Evolutionary conservation across 1,140 invertebrate genomes (phyloP), one percentile per base, ranked within the genome.

Genomic region (Lethrus apterus): DNA sequence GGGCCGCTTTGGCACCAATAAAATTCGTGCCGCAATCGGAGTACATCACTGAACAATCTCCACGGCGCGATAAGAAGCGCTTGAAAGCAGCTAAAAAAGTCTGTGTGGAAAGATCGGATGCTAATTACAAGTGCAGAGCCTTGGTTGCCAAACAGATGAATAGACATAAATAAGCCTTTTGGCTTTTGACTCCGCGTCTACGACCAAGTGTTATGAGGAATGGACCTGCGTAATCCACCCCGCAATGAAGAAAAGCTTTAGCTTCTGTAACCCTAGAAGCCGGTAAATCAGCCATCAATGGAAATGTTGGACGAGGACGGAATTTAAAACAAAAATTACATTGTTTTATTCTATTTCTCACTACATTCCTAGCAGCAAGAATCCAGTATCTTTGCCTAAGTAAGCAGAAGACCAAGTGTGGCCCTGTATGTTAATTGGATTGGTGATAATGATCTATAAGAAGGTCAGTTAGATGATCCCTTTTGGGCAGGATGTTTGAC

Each of bases 371-470:
- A 15, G 62, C 62, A 3, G 47, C 24, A 15, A 68, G 17, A 0
- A 50, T 48, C 65, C 64, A 69, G 30, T 54, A 57, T 14, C 19
- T 21, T 19, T 57, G 32, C 1, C 52, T 40, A 4, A 66, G 19
- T 3, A 48, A 11, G 9, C 49, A 24, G 1, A 64, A 45, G 2
- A 67, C 24, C 0, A 56, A 41, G 36, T 64, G 58, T 3, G 64
- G 59, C 10, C 64, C 64, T 15, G 56, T 57, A 50, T 72, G 69
- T 8, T 64, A 35, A 1, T n/a, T n/a, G 32, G 15, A 2, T 19
- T 2, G 17, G 17, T 40, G 35, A 19, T 19, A 19, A 4, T 40
- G 17, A 19, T 40, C 35, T n/a, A 40, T 19, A 13, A 40, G 1
- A 2, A 40, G 2, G 11, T 40, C 9, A 10, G 35, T 40, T 19